A percentile compares a stretch with the other conserved stretches of the same genome.
Evolutionary conservation across 2,113 vertebrate species (phyloP).

Genomic region (Nothobranchius furzeri): DNA sequence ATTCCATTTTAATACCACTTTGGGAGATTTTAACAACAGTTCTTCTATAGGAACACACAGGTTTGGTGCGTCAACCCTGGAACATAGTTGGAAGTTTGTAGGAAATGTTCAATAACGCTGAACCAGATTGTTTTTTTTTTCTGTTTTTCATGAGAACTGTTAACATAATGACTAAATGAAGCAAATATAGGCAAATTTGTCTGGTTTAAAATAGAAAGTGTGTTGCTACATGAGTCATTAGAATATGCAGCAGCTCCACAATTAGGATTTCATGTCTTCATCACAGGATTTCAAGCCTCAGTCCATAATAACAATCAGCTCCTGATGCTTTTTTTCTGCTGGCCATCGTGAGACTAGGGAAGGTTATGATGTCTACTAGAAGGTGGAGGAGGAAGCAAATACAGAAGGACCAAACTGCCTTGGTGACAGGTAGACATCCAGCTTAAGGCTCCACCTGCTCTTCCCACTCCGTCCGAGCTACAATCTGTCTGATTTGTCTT

Average conservation of each 20-base stretch:
- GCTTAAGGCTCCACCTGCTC: conserved; percentile 40
- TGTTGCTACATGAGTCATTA: conserved; percentile 27
- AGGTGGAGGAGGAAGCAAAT: conserved; percentile 5
- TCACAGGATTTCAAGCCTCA: conserved; percentile 54
- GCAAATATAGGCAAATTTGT: conserved; percentile 22
- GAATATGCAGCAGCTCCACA: conserved; percentile 24
- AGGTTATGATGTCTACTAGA: neutral
- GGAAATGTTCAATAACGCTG: neutral
- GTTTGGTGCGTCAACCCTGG: neutral
- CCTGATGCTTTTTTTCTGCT: conserved; percentile 46
- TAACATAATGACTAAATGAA: neutral
- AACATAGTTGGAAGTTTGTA: no score
- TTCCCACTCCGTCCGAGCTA: conserved; percentile 38
- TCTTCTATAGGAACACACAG: neutral
- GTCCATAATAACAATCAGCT: conserved; percentile 50
- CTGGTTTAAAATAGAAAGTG: conserved; percentile 23
- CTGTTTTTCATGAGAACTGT: conserved; percentile 6
- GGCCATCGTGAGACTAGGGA: no score
- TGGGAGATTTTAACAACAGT: neutral
- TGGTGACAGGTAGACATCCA: conserved; percentile 35
- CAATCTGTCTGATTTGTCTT: conserved; percentile 59
- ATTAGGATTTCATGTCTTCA: conserved; percentile 65
- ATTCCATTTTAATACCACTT: no score
- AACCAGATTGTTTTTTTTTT: conserved; percentile 8
- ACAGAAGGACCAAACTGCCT: conserved; percentile 28